Base-by-base conservation (phyloP, 23 tunicate species). In the Styela plicata region DNA sequence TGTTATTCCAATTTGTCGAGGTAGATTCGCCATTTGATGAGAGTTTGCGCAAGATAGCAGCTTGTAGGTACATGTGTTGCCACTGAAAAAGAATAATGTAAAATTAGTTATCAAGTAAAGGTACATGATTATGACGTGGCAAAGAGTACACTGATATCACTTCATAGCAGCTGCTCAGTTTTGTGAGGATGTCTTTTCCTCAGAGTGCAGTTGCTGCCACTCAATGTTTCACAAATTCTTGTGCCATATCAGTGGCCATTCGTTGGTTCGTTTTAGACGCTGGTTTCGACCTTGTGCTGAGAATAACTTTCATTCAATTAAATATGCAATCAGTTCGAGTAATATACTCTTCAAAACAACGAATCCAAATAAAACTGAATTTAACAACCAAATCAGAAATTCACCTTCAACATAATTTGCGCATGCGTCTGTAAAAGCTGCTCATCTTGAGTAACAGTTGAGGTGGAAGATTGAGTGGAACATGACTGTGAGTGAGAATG, bases 1-100 rank as follows among this genome's bases (percentile, higher is more conserved):
- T 29, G 22, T 22, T 24, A 24, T 67, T 67, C n/a, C n/a, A n/a
- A 24, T 34, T 35, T 17, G 53, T 30, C 81, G 44, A 24, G 31
- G 81, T 21, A 53, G 81, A 19, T 26, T 1, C 33, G 17, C 36
- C 5, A 5, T 2, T 13, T 26, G 77, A 5, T 21, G 81, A 76
- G 16, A 76, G 81, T 44, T 83, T 63, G 16, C 78, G 77, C 32
- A 90, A 61, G 7, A 90, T 32, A 29, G 78, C 84, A 26, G 89
- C 80, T 75, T 91, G 87, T 36, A 91, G 32, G 83, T 91, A 91
- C 63, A 79, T 62, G 66, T 91, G 90, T 70, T 91, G 84, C 97
- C 90, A 91, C 97, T 91, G 82, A 26, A 29, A 71, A 27, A 71
- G 34, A 30, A 71, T 18, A 31, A 24, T 23, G n/a, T 24, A 31